Evolutionary conservation across 2,888 invertebrate genomes (phyloP), one percentile per base, ranked within the genome.

Genomic region (Latrodectus hesperus): DNA sequence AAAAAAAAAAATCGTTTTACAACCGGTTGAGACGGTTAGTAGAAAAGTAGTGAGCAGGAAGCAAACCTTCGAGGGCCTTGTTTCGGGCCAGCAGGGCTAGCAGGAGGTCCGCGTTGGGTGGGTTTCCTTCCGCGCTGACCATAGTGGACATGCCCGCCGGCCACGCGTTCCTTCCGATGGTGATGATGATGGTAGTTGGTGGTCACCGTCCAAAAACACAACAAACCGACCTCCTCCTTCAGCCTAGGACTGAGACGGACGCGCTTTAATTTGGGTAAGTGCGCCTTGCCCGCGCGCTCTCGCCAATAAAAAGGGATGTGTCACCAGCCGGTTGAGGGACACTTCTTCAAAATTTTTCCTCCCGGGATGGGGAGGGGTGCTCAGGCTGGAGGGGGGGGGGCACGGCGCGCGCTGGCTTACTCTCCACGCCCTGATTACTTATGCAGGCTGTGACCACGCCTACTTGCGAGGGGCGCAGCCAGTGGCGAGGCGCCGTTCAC

Each of bases 21-120:
- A 71, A 51, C 51, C 71, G 71, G 71, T 49, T 60, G 17, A 6
- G 55, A 52, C n/a, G 53, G 53, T 51, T 14, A 67, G 49, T 17
- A 60, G 10, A 55, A 60, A 22, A n/a, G 68, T 22, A 55, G 22
- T 60, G 64, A 16, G 49, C 14, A 64, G 65, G 67, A 72, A 71
- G 64, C 83, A 78, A 78, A 97, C 97, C 97, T 96, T 97, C 97
- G 73, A 97, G 94, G 88, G 96, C 95, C 93, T 97, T 96, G 93
- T 97, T 97, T 92, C 96, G 94, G 65, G 96, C 96, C 89, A 97
- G 94, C 84, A 97, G 94, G 14, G 97, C 96, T 74, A 97, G 94
- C 81, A 97, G 94, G 90, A 97, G 96, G 92, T 97, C 97, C 38
- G 96, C 96, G 92, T 91, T 95, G 74, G 90, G 90, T 71, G 88